Percentiles rank a stretch among this genome's conserved stretches.
phyloP scores from a whole-genome alignment of 1,140 invertebrate species.

The Diachasmimorpha longicaudata region DNA sequence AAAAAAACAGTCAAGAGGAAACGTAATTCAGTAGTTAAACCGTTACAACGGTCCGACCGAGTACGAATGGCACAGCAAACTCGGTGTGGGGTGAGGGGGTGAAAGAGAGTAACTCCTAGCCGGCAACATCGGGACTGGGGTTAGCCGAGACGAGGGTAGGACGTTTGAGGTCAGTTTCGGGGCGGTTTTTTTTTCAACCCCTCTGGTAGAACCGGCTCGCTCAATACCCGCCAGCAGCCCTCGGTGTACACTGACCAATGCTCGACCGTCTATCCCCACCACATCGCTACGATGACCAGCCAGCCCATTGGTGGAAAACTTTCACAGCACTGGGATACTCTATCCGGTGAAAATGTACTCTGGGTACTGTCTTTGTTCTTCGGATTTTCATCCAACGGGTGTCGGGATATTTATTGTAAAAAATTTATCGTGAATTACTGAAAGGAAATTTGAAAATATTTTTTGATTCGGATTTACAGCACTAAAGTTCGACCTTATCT shows the following conservation, averaged over 20 bases:
- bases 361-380: slow-evolving; percentile 21
- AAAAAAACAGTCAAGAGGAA: not conserved
- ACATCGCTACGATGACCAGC: slow-evolving; percentile 51
- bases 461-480: too few relatives aligned
- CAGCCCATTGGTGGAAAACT: slow-evolving; percentile 57
- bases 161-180: slow-evolving; percentile 62
- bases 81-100: not conserved
- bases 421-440: too few relatives aligned
- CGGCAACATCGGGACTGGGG: slow-evolving; percentile 29
- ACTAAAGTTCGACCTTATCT: too few relatives aligned
- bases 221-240: slow-evolving; percentile 56
- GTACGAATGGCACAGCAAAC: slow-evolving; percentile 30
- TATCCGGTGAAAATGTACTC: slow-evolving; percentile 49
- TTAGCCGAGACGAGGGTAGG: slow-evolving; percentile 58
- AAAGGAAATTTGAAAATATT: too few relatives aligned
- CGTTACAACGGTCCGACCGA: not conserved
- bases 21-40: slow-evolving; percentile 1
- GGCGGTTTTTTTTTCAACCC: slow-evolving; percentile 60
- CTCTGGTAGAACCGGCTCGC: slow-evolving; percentile 45
- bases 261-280: slow-evolving; percentile 53
- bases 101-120: slow-evolving; percentile 20
- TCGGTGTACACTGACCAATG: slow-evolving; percentile 57
- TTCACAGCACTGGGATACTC: slow-evolving; percentile 51
- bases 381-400: slow-evolving; percentile 53
- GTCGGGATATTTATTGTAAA: slow-evolving; percentile 26